Evolutionary conservation across 2,797 vertebrate species (phyloP), one percentile per base, ranked within the genome.

Genomic region (Myotis findleyi): DNA sequence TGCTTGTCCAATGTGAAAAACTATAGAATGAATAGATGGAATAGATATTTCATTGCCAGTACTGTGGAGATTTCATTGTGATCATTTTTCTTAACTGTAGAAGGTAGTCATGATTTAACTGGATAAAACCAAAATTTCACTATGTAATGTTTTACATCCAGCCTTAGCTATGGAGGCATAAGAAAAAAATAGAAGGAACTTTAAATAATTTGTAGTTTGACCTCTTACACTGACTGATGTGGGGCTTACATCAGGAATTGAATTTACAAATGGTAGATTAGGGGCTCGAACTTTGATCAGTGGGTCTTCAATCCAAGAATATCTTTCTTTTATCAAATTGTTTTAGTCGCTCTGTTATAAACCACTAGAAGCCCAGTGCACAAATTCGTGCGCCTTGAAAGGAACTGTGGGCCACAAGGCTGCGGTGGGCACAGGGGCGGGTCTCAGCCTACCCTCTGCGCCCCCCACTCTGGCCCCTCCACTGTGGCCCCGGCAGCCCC

Each of bases 281-380:
- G 5, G 17, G 53, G 71, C 51, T 84, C 12, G 0, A 68, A 81
- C 27, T 76, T 57, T 36, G 10, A 38, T 10, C 77, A 62, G 0
- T 47, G 7, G 6, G 14, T 49, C 30, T 25, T 27, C 33, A 47
- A 91, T 23, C 17, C 13, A 89, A 55, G 84, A 80, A 53, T 93
- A 55, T 64, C 73, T 75, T 89, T 73, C 10, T 77, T 90, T 88
- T 47, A 93, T n/a, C 71, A 82, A 91, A 94, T 71, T 73, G 8
- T 73, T 83, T 75, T 13, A 75, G 57, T 55, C 69, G 23, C 66
- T 86, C 47, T 62, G 18, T 69, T 33, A 90, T 30, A 68, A 38
- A 64, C 44, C n/a, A 72, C 33, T 33, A 33, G 33, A 33, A 33
- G 33, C 33, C 33, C 33, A 33, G 33, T 33, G 33, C 33, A 33